phyloP scores from a whole-genome alignment of 37 sponge, comb jelly and placozoan genomes.

The Crambe crambe region DNA sequence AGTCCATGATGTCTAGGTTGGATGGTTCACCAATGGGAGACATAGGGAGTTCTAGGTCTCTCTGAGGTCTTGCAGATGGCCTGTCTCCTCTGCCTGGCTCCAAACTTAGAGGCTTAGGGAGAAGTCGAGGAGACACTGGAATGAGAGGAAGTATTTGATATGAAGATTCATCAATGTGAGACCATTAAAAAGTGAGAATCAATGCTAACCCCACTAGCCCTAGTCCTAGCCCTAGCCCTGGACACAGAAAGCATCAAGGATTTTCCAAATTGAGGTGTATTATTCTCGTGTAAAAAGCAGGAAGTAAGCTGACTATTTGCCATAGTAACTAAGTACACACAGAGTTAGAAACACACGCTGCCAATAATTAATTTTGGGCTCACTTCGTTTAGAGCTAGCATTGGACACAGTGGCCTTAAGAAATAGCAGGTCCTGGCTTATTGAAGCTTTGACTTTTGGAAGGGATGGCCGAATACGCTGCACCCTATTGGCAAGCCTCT shows the following conservation, averaged over 20 bases:
- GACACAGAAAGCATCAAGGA: no score
- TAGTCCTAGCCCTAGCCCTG: no score
- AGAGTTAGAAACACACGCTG: no score
- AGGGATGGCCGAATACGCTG: conserved; percentile 3
- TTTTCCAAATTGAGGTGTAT: no score
- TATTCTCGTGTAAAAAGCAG: no score
- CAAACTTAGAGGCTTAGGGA: neutral
- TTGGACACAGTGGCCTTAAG: conserved; percentile 13
- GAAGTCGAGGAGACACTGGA: neutral
- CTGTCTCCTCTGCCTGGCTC: neutral
- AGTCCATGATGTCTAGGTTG: conserved; percentile 49
- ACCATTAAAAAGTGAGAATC: no score
- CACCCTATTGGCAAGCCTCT: conserved; percentile 24
- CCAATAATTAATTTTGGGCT: no score
- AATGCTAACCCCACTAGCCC: no score
- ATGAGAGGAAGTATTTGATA: neutral
- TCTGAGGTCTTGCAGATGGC: conserved; percentile 1
- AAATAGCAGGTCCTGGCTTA: conserved; percentile 59
- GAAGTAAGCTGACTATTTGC: no score
- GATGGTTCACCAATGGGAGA: conserved; percentile 74
- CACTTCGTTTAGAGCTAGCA: neutral
- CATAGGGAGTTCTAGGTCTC: conserved; percentile 69
- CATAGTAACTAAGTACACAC: no score
- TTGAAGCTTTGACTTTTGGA: neutral
- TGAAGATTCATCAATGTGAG: no score